Evolutionary conservation across 1,140 invertebrate species (phyloP).

Genomic region (Drosophila triauraria): DNA sequence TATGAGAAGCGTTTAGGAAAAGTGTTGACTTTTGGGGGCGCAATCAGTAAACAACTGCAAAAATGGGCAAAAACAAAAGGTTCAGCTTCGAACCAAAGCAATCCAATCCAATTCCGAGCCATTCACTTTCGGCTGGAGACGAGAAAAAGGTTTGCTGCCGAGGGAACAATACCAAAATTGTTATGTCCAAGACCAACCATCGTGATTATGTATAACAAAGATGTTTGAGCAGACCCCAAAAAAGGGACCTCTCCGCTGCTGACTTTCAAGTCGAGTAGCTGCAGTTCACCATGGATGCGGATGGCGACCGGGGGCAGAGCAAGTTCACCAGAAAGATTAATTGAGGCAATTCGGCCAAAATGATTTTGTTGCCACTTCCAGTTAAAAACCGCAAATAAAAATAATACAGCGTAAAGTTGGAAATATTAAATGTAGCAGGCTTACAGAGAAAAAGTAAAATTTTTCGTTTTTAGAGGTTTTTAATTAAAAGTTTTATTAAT

Average conservation of each 20-base stretch:
- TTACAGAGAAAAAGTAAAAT: neutral
- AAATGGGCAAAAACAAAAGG: slow-evolving; percentile 50
- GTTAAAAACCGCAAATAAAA: slow-evolving; percentile 58
- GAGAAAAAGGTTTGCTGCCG: slow-evolving; percentile 35
- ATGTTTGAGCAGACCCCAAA: slow-evolving; percentile 40
- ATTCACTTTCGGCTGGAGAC: slow-evolving; percentile 67
- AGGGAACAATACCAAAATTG: slow-evolving; percentile 48
- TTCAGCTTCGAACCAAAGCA: slow-evolving; percentile 10
- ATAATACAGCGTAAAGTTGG: slow-evolving; percentile 51
- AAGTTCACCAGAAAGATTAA: slow-evolving; percentile 59
- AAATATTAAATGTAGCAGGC: slow-evolving; percentile 21
- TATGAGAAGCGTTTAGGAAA: slow-evolving; percentile 65
- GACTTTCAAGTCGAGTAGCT: slow-evolving; percentile 71
- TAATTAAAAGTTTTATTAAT: neutral
- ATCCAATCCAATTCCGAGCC: slow-evolving; percentile 43
- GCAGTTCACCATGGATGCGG: neutral
- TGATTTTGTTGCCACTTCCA: slow-evolving; percentile 49
- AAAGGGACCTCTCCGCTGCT: slow-evolving; percentile 35
- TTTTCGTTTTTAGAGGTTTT: neutral
- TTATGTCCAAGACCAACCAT: slow-evolving; percentile 52
- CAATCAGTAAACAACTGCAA: slow-evolving; percentile 60
- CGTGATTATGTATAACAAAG: slow-evolving; percentile 66
- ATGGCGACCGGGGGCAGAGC: neutral
- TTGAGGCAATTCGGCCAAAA: slow-evolving; percentile 58
- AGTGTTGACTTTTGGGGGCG: slow-evolving; percentile 63